phyloP scores from a whole-genome alignment of 2,113 vertebrate genomes.

The Mirza zaza region DNA sequence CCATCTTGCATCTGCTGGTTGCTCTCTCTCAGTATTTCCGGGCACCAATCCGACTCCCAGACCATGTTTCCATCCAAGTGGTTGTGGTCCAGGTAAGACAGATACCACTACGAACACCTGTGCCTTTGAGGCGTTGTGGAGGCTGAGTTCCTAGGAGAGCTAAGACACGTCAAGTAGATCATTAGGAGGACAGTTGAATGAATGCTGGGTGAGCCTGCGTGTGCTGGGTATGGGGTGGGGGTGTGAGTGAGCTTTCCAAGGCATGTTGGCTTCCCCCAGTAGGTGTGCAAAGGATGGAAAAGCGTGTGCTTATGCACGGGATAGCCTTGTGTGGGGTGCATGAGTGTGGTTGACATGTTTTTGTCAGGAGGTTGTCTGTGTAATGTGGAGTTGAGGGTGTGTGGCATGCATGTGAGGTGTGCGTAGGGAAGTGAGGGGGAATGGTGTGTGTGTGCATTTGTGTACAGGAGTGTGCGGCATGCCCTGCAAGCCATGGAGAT shows the following conservation, averaged over 20 bases:
- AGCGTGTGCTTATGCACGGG: not conserved
- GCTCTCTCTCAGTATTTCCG: constrained; percentile 97
- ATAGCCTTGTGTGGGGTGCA: not conserved
- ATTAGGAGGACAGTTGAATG: not conserved
- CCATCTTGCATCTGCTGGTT: constrained; percentile 97
- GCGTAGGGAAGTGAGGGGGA: not conserved
- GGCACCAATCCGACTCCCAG: constrained; percentile 96
- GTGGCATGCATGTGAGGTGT: not conserved
- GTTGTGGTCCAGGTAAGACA: constrained; percentile 96
- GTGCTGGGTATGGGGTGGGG: not conserved
- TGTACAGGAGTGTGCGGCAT: not conserved
- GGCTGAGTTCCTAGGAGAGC: not conserved
- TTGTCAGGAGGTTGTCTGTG: not conserved
- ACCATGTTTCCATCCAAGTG: constrained; percentile 97
- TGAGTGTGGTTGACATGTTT: not conserved
- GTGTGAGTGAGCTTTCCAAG: not conserved
- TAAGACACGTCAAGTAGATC: not conserved
- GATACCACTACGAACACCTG: not conserved
- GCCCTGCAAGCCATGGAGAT: not conserved
- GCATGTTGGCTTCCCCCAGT: not conserved
- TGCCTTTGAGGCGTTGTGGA: not conserved
- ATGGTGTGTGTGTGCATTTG: not conserved
- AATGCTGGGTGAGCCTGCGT: not conserved
- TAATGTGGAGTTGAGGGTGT: not conserved
- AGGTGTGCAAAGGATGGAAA: not conserved